phyloP scores from a whole-genome alignment of 2,888 invertebrate genomes.

The Caenorhabditis macrosperma region DNA sequence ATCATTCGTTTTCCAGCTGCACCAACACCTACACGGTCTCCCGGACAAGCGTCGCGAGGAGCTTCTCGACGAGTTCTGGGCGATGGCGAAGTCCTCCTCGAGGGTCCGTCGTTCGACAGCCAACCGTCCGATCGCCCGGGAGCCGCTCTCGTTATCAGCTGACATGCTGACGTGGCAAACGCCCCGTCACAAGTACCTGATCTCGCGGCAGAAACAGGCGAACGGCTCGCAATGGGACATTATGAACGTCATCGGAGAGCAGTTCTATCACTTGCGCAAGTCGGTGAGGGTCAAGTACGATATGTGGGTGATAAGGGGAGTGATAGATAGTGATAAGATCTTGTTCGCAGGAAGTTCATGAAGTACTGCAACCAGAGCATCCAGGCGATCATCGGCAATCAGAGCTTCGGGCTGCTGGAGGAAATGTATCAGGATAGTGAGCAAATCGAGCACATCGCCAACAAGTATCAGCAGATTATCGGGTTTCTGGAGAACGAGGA shows the following conservation, averaged over 20 bases:
- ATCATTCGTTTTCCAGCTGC: constrained; percentile 55
- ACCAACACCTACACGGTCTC: constrained; percentile 58
- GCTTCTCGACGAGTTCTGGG: constrained; percentile 61
- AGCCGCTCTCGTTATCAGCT: constrained; percentile 42
- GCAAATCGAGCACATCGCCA: constrained; percentile 63
- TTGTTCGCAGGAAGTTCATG: constrained; percentile 46
- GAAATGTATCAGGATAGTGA: constrained; percentile 64
- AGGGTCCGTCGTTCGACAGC: constrained; percentile 34
- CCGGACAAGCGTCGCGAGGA: constrained; percentile 44
- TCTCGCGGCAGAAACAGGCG: constrained; percentile 14
- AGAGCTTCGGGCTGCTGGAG: constrained; percentile 43
- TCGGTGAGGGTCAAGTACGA: constrained; percentile 50
- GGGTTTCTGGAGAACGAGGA: constrained; percentile 62
- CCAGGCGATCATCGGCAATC: constrained; percentile 43
- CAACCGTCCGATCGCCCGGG: constrained; percentile 20
- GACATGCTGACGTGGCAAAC: constrained; percentile 61
- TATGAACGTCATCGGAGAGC: constrained; percentile 59
- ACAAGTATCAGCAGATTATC: constrained; percentile 65
- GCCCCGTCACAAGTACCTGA: constrained; percentile 12
- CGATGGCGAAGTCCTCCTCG: constrained; percentile 38
- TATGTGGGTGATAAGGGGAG: constrained; percentile 17
- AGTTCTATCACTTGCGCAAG: constrained; percentile 64
- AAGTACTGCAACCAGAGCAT: constrained; percentile 58
- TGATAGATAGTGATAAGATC: not conserved
- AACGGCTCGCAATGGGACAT: constrained; percentile 57